Evolutionary conservation across 2,888 invertebrate species (phyloP), one percentile per base, ranked within the genome.

Genomic region (Drosophila formosana): DNA sequence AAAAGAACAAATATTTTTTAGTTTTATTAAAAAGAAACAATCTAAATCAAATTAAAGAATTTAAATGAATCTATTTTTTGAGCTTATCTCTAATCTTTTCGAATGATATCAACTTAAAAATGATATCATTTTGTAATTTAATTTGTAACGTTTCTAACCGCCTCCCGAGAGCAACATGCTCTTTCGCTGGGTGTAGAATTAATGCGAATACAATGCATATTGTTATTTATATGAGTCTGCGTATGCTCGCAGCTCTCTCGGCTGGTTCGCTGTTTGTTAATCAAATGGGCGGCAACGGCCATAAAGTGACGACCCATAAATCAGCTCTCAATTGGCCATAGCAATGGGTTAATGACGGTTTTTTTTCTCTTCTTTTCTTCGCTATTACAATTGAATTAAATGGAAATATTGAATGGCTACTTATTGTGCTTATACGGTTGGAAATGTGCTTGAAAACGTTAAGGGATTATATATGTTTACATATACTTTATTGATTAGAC

Each of bases 281-380:
- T 88, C 86, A 69, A 88, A 82, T 80, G 83, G 85, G 88, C 83
- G 82, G 75, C 71, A 66, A 69, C 56, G 30, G 50, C 39, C n/a
- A 78, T 70, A 81, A 75, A 77, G 45, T 62, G 25, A 32, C 58
- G 52, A 6, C 6, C 30, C 64, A 67, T 71, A 75, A 75, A 78
- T 80, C 66, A 71, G 63, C 39, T 6, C 1, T 51, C 43, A 61
- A 69, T 55, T 61, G 47, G 55, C 49, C 6, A 65, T 55, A 55
- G 25, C 41, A 68, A 75, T 75, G 63, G 61, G n/a, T 46, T 51
- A 58, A 46, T 30, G 51, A 13, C 8, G 8, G 26, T 63, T 37
- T 47, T 30, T 13, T 18, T 13, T 18, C 11, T 9, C 7, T 13
- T 37, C 5, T 11, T 43, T 18, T 8, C 13, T 18, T 13, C n/a